Base-by-base conservation (phyloP, 2,888 invertebrate genomes). In the Deroplatys truncata region DNA sequence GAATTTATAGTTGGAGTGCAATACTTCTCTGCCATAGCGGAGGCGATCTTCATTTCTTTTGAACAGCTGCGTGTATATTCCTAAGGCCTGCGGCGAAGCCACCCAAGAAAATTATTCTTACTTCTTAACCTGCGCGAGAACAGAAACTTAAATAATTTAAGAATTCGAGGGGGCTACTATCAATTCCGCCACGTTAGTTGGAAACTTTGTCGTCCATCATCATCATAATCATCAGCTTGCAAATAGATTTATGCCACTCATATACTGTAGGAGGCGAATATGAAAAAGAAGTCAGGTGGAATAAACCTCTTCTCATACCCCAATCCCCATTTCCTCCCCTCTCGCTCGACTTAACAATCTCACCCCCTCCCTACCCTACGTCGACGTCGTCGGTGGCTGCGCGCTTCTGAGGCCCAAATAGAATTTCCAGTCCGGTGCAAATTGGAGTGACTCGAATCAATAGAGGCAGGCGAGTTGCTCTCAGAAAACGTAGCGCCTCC, bases 361-460 rank as follows among this genome's bases (percentile, higher is more conserved):
- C 84, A 84, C 84, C 89, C 87, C 72, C 35, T 31, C 43, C 31
- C n/a, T 13, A n/a, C 8, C 31, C 82, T 29, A 20, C 84, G 31
- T 25, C 29, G 35, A 8, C 87, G 56, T 16, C 16, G 56, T 25
- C 25, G 56, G 56, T 72, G 56, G 56, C 56, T 72, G 35, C 31
- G 82, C 87, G 87, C 88, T 56, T 83, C 89, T 89, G 72, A 87
- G 86, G 89, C 84, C 88, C 84, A 88, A 89, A 89, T 89, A 89
- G 89, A 89, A 89, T 89, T 89, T 89, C 89, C 89, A 89, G 88
- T 84, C 89, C 35, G 89, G 84, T 88, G 89, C 85, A 84, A 88
- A 89, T 89, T 89, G 88, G 89, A 89, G 89, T 89, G 89, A 89
- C 89, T 89, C 82, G 89, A 89, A 89, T 89, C 89, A 89, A 89